phyloP scores from a whole-genome alignment of 2,888 invertebrate genomes.

The Orthosia cruda region DNA sequence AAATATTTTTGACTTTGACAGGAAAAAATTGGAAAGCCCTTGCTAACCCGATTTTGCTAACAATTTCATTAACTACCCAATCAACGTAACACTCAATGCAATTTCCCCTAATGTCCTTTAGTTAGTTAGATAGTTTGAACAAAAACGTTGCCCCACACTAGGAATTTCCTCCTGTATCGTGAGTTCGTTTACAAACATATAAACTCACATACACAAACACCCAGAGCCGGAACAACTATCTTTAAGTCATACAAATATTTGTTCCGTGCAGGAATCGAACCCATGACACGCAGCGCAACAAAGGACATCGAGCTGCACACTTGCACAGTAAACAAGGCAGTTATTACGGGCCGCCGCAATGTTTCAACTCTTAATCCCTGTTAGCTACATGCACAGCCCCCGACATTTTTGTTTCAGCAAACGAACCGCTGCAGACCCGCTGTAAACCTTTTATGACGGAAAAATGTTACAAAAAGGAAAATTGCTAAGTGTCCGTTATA shows the following conservation, averaged over 20 bases:
- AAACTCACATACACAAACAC: no score
- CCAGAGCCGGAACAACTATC: no score
- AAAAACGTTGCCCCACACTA: no score
- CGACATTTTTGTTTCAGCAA: conserved; percentile 69
- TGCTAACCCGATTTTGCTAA: background rate
- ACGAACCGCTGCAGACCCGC: conserved; percentile 64
- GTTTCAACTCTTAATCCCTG: conserved; percentile 74
- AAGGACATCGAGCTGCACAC: conserved; percentile 47
- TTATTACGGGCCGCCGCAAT: conserved; percentile 63
- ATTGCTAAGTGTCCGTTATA: conserved; percentile 62
- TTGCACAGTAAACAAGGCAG: conserved; percentile 61
- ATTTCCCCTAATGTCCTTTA: conserved; percentile 39
- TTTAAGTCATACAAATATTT: no score
- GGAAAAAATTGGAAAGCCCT: background rate
- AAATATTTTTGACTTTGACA: no score
- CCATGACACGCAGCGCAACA: no score
- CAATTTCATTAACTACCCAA: conserved; percentile 1
- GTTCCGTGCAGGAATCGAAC: no score
- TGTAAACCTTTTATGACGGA: conserved; percentile 69
- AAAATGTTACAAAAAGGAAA: conserved; percentile 64
- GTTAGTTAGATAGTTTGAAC: no score
- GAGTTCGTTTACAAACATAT: no score
- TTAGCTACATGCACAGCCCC: conserved; percentile 63
- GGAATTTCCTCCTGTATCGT: no score
- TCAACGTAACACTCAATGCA: conserved; percentile 20